Base-by-base conservation (phyloP, 2,888 invertebrate genomes). In the Penaeus monodon region DNA sequence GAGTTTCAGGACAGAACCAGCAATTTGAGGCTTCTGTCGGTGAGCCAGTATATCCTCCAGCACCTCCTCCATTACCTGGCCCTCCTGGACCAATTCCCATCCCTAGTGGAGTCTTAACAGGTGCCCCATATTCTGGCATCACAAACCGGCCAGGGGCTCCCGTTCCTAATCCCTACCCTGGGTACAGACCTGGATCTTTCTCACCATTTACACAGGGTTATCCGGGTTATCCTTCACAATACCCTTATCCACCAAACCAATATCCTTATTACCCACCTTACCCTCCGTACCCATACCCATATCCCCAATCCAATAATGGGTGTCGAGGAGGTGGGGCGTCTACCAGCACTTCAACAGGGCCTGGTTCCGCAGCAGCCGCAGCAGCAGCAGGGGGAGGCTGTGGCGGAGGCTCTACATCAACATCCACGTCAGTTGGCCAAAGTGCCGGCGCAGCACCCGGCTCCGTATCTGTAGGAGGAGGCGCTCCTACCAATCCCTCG, bases 291-390 rank as follows among this genome's bases (percentile, higher is more conserved):
- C 38, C 73, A 10, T 29, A 73, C 29, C 22, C 65, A 22, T 38
- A 66, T 24, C 33, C 29, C 33, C 81, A 24, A 24, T 68, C n/a
- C 24, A 14, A 64, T 14, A 65, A 20, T 33, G 44, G 27, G 24
- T 81, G 81, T 44, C 81, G 38, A 24, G 81, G 81, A n/a, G 81
- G 81, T 7, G 81, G 81, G n/a, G 81, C 81, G 33, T 81, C 81
- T n/a, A 81, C 81, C 44, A 81, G 81, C 49, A 81, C 81, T 24
- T 81, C 81, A 24, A 81, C 81, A n/a, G 81, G 81, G 27, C 81
- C 81, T 65, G 81, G 81, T 38, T 27, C 65, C 17, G 81, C 81
- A 24, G 81, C 81, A 66, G 81, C 81, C 24, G 81, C 81, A 38
- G 81, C 81, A 38, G 81, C 81, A 38, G 81, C 81, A 44, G 81